Conservation (phyloP, 2,888 invertebrate genomes). For the Plagodis pulveraria region DNA sequence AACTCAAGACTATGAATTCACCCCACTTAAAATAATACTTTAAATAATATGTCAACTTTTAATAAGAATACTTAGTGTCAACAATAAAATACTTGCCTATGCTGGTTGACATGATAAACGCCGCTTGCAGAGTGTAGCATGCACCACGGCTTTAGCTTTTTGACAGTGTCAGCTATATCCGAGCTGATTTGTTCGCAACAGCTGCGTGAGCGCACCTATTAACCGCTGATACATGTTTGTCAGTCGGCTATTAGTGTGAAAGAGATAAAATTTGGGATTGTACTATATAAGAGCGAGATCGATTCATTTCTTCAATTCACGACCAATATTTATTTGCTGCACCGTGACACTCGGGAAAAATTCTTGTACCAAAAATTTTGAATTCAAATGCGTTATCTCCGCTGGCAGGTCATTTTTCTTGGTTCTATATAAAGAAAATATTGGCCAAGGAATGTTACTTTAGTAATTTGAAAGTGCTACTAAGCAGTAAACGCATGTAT, state of each 20-base stretch:
- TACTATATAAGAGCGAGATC: slow-evolving; percentile 79
- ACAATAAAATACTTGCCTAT: slow-evolving; percentile 3
- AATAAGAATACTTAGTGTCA: slow-evolving; percentile 1
- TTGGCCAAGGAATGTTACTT: slow-evolving; percentile 64
- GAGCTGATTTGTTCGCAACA: slow-evolving; percentile 85
- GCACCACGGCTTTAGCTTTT: slow-evolving; percentile 71
- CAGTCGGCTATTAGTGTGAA: slow-evolving; percentile 84
- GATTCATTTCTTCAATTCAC: slow-evolving; percentile 79
- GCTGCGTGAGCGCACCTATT: slow-evolving; percentile 84
- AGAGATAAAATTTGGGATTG: slow-evolving; percentile 78
- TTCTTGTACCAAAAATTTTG: slow-evolving; percentile 74
- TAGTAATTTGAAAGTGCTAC: slow-evolving; percentile 9
- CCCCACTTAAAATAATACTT: neutral
- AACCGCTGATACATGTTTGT: slow-evolving; percentile 85
- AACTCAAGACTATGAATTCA: neutral
- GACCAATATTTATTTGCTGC: slow-evolving; percentile 80
- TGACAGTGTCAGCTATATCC: slow-evolving; percentile 84
- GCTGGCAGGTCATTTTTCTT: slow-evolving; percentile 74
- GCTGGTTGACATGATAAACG: slow-evolving; percentile 5
- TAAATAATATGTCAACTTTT: neutral
- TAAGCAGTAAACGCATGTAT: slow-evolving; percentile 1
- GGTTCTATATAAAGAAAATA: slow-evolving; percentile 73
- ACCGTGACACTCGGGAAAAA: slow-evolving; percentile 76
- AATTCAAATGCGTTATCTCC: slow-evolving; percentile 66
- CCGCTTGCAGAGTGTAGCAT: slow-evolving; percentile 55